Evolutionary conservation across 2,797 vertebrate species (phyloP), one percentile per base, ranked within the genome.

Genomic region (Oophaga sylvatica): DNA sequence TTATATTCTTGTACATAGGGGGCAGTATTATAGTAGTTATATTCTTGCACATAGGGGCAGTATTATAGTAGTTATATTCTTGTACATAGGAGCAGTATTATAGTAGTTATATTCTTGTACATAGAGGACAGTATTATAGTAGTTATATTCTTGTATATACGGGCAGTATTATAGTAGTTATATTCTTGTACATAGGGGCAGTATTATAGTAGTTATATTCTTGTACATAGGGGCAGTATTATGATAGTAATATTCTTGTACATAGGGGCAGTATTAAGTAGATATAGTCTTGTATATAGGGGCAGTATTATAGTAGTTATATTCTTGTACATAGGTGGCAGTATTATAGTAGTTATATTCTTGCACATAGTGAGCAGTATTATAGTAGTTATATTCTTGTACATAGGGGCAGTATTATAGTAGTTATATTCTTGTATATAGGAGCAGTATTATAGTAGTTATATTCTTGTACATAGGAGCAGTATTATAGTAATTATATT

Each of bases 1-100:
- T 65, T 65, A 65, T 31, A 70, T 70, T 70, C 67, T 70, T 70
- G 67, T 70, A 70, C 13, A 70, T 70, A 70, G 67, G 67, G n/a
- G n/a, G n/a, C n/a, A n/a, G n/a, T n/a, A 45, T 45, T 73, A 26
- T 26, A 26, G 0, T 26, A 67, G 63, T 29, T 67, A 67, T 67
- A 67, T 26, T 67, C n/a, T 15, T 29, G 63, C 29, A 67, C 11
- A 53, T 53, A 65, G 62, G 65, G 26, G 63, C 63, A n/a, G 63
- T 65, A 65, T 65, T n/a, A 65, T 26, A 65, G 63, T 65, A 65
- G 63, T 65, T 65, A 65, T 31, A 70, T 70, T 70, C 67, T 70
- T 70, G 67, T 70, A 70, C 13, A 70, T 70, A 70, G 67, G 67
- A 8, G 29, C n/a, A n/a, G n/a, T n/a, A 45, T 45, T 73, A 26